phyloP scores from a whole-genome alignment of 2,888 invertebrate genomes.

The Sialis fuliginosa region DNA sequence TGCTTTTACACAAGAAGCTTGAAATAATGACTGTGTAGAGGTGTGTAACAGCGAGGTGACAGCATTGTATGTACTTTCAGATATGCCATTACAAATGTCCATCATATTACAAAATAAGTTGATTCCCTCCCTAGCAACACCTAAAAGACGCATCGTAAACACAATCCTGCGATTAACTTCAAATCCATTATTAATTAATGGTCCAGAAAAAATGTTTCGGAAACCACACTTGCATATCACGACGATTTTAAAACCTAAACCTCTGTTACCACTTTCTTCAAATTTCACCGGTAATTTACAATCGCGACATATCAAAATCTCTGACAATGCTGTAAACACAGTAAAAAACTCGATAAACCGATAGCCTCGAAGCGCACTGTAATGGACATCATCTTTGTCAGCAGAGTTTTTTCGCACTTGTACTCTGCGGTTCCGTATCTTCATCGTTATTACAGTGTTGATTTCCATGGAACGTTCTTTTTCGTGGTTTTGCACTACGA shows the following conservation, averaged over 20 bases:
- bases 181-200: slow-evolving; percentile 12
- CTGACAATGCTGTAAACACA: slow-evolving; percentile 8
- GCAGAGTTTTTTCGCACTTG: too few relatives aligned
- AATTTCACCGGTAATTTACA: slow-evolving; percentile 11
- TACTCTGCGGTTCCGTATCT: too few relatives aligned
- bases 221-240: slow-evolving; percentile 10
- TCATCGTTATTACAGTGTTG: too few relatives aligned
- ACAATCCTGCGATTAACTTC: slow-evolving; percentile 15
- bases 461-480: too few relatives aligned
- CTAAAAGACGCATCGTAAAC: slow-evolving; percentile 14
- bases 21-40: slow-evolving; percentile 8
- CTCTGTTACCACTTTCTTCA: slow-evolving; percentile 9
- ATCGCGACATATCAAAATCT: slow-evolving; percentile 8
- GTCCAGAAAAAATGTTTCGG: slow-evolving; percentile 12
- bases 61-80: slow-evolving; percentile 9
- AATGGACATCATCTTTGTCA: too few relatives aligned
- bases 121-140: slow-evolving; percentile 14
- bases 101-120: slow-evolving; percentile 15
- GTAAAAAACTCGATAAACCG: slow-evolving; percentile 6
- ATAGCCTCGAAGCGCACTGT: too few relatives aligned
- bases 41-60: slow-evolving; percentile 8
- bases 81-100: slow-evolving; percentile 12
- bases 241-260: slow-evolving; percentile 12
- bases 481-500: too few relatives aligned
- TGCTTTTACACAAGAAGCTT: slow-evolving; percentile 9